Conservation (phyloP, 2,797 vertebrate genomes). For the Takifugu rubripes region DNA sequence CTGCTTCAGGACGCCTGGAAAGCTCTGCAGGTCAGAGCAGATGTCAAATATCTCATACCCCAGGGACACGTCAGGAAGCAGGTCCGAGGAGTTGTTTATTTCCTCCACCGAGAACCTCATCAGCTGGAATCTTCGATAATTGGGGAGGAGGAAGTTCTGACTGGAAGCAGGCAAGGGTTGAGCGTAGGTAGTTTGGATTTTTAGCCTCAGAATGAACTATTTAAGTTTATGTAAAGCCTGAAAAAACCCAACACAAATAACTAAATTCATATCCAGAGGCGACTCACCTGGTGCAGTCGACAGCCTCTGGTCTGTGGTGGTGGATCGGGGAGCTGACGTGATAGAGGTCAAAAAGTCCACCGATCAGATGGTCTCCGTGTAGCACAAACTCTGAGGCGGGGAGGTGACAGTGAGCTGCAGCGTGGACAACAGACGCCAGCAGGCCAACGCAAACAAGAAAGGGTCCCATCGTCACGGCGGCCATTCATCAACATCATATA, state of each 20-base stretch:
- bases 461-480: conserved; percentile 38
- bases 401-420: conserved; percentile 3
- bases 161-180: conserved; percentile 36
- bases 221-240: background rate
- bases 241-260: background rate
- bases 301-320: conserved; percentile 41
- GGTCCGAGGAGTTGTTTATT: conserved; percentile 76
- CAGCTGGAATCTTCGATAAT: conserved; percentile 76
- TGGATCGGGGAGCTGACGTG: background rate
- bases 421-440: conserved; percentile 19
- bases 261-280: no score
- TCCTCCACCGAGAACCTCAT: conserved; percentile 81
- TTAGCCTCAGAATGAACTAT: background rate
- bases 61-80: conserved; percentile 76
- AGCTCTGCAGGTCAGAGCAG: conserved; percentile 64
- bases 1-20: conserved; percentile 48
- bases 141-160: conserved; percentile 42
- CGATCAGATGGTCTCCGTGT: conserved; percentile 67
- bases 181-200: background rate
- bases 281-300: conserved; percentile 48
- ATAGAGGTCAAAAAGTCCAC: conserved; percentile 73
- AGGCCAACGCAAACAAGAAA: conserved; percentile 32
- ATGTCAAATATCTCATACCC: conserved; percentile 81
- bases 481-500: background rate
- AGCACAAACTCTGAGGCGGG: conserved; percentile 57